A percentile compares a stretch with the other conserved stretches of the same genome.
Evolutionary conservation across 2,888 invertebrate species (phyloP).

Genomic region (Drosophila borborema): DNA sequence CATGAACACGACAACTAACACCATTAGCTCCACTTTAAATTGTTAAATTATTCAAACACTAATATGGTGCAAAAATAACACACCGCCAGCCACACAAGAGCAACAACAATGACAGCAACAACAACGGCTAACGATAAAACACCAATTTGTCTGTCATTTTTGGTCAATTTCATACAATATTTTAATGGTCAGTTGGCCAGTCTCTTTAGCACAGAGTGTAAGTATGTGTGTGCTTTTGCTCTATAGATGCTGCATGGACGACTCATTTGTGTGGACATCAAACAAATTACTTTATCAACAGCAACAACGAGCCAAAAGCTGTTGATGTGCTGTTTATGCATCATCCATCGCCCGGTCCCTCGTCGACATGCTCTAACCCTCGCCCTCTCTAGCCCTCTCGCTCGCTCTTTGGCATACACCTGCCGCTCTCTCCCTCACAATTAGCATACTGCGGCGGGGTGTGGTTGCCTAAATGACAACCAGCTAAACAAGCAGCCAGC

Average conservation of each 20-base stretch:
- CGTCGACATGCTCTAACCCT: slow-evolving; percentile 18
- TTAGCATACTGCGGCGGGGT: slow-evolving; percentile 74
- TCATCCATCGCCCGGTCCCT: slow-evolving; percentile 20
- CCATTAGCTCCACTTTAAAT: slow-evolving; percentile 81
- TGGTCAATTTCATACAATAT: slow-evolving; percentile 80
- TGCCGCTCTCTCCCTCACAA: slow-evolving; percentile 67
- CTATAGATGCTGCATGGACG: slow-evolving; percentile 46
- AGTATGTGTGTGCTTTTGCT: slow-evolving; percentile 26
- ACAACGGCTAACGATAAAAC: slow-evolving; percentile 66
- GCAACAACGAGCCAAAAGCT: slow-evolving; percentile 67
- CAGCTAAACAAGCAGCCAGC: slow-evolving; percentile 54
- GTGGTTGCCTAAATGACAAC: slow-evolving; percentile 72
- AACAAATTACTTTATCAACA: slow-evolving; percentile 81
- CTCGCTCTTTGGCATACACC: slow-evolving; percentile 21
- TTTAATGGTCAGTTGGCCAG: slow-evolving; percentile 74
- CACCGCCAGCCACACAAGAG: slow-evolving; percentile 21
- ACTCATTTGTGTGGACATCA: slow-evolving; percentile 72
- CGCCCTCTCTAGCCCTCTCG: slow-evolving; percentile 5
- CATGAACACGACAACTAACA: slow-evolving; percentile 81
- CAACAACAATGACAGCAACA: slow-evolving; percentile 40
- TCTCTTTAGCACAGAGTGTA: slow-evolving; percentile 36
- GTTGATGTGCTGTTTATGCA: slow-evolving; percentile 76
- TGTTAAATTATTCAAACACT: slow-evolving; percentile 78
- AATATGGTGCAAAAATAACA: slow-evolving; percentile 68
- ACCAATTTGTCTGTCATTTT: slow-evolving; percentile 81